Evolutionary conservation across 2,113 vertebrate species (phyloP), one percentile per base, ranked within the genome.

Genomic region (Struthidea cinerea): DNA sequence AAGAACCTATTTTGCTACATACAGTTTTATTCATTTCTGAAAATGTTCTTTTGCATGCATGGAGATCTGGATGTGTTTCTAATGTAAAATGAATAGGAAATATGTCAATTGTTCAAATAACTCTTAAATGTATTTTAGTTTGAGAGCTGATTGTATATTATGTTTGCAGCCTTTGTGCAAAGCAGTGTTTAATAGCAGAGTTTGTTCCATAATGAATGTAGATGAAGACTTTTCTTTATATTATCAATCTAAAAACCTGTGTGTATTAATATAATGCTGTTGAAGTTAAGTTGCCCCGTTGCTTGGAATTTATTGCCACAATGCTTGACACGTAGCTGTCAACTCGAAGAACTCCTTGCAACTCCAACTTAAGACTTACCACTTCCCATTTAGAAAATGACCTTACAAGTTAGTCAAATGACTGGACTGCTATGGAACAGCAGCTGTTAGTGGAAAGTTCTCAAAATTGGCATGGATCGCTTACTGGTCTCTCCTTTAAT

Each of bases 11-110:
- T 92, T 90, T 95, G 32, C 52, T 85, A 7, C 22, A 10, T 77
- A 32, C 23, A 21, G 18, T 87, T 96, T 85, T 83, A 52, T 95
- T 87, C n/a, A 52, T 93, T 94, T 89, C 80, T 92, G 53, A 42
- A 96, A 92, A 39, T 55, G 33, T 87, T 90, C 60, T 69, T 49
- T 89, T 71, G 55, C 87, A 94, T 70, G 41, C 28, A 5, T 78
- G 42, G 57, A 84, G 87, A 76, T 63, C 57, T 87, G 69, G 60
- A 59, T 91, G 32, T 65, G 42, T 95, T 91, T 78, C 64, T 90
- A 60, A 78, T 90, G n/a, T 70, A 68, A 95, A 96, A 92, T 53
- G 47, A 91, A 92, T 77, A 61, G 49, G 44, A 91, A 93, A 91
- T 82, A 61, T 26, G 87, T 93, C 56, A 73, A 7, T 78, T 76